These are phyloP conservation scores for Nezara viridula DNA, from an alignment of 2,888 invertebrate genomes.

Conservation along the genomic window DNA sequence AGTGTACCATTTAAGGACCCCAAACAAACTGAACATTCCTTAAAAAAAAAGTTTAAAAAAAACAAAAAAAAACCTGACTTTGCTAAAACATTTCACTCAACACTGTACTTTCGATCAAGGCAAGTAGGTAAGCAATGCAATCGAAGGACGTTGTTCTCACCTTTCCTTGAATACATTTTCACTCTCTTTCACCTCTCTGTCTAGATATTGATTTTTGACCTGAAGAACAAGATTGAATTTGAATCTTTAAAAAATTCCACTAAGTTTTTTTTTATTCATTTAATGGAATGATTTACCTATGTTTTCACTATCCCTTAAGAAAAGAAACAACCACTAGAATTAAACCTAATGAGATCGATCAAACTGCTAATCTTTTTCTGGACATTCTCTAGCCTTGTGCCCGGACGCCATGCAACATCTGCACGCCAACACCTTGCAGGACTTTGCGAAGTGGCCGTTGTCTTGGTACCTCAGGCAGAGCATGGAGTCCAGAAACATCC, in stretches of 20 bases:
- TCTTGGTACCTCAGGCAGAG: too few relatives aligned
- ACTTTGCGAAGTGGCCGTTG: too few relatives aligned
- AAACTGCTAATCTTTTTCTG: too few relatives aligned
- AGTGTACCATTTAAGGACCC: neutral
- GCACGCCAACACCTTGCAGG: too few relatives aligned
- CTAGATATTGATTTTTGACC: neutral
- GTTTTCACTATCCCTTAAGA: neutral
- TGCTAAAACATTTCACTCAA: neutral
- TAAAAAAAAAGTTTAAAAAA: neutral
- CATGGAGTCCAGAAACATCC: too few relatives aligned
- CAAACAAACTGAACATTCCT: neutral
- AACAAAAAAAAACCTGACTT: neutral
- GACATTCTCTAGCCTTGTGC: too few relatives aligned
- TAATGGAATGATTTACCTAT: neutral
- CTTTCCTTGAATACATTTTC: neutral
- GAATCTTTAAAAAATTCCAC: neutral
- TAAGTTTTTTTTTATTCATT: neutral
- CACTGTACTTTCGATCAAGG: constrained; percentile 4
- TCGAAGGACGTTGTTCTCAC: neutral
- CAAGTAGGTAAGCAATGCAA: neutral
- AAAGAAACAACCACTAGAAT: too few relatives aligned
- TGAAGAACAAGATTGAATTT: neutral
- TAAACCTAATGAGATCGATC: too few relatives aligned
- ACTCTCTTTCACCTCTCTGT: neutral
- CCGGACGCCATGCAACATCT: too few relatives aligned